These are phyloP conservation scores for Carlito syrichta DNA, from an alignment of 2,113 vertebrate species.

Conservation along the genomic window DNA sequence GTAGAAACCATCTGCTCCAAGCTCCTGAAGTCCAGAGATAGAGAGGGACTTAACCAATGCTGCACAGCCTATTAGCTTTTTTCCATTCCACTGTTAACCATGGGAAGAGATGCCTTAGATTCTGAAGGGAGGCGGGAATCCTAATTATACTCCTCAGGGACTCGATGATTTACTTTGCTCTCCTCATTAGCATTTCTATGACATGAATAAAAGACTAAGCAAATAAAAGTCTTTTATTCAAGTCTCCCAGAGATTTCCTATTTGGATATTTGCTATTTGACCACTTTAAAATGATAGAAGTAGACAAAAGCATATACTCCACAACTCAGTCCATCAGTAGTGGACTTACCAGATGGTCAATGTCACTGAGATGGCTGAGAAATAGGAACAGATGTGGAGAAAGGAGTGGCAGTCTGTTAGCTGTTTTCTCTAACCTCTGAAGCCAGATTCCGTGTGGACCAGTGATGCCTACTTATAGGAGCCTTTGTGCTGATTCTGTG, in stretches of 20 bases:
- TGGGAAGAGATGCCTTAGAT: neutral
- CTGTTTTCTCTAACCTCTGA: neutral
- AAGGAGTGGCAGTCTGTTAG: neutral
- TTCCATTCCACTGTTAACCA: neutral
- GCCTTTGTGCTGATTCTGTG: neutral
- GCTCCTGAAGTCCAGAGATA: neutral
- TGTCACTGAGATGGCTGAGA: neutral
- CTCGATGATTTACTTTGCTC: neutral
- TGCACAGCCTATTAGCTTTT: constrained; percentile 18
- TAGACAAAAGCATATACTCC: neutral
- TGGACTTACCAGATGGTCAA: neutral
- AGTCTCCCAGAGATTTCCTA: neutral
- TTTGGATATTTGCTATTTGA: constrained; percentile 1
- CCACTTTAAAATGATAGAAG: constrained; percentile 21
- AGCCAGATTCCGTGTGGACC: neutral
- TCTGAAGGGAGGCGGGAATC: neutral
- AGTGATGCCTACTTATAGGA: neutral
- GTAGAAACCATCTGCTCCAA: constrained; percentile 30
- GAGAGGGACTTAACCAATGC: constrained; percentile 14
- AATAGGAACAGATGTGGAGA: neutral
- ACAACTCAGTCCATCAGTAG: neutral
- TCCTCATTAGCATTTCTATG: neutral
- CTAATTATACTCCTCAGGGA: neutral
- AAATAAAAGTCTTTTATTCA: neutral
- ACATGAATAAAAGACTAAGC: neutral